Conservation (phyloP, 2,888 invertebrate genomes). For the Xylota segnis region DNA sequence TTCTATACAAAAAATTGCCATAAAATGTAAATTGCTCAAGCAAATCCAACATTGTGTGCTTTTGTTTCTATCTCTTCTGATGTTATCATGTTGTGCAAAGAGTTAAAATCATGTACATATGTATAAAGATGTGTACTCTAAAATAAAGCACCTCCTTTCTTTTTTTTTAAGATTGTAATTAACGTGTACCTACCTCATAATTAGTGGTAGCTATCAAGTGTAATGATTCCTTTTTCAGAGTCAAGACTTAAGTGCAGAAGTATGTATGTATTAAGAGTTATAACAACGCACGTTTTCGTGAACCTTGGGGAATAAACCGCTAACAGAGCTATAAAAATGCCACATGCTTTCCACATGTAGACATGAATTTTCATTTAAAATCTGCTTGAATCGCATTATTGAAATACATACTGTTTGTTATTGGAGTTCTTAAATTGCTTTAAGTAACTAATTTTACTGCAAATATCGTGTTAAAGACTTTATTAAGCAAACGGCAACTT, state of each 20-base stretch:
- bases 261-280: background rate
- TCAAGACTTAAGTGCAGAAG: slow-evolving; percentile 7
- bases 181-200: background rate
- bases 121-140: background rate
- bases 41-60: background rate
- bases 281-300: background rate
- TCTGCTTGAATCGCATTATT: background rate
- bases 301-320: background rate
- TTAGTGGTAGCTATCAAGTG: slow-evolving; percentile 1
- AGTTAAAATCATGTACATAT: background rate
- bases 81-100: background rate
- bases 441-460: too few species aligned
- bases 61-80: background rate
- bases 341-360: background rate
- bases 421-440: too few species aligned
- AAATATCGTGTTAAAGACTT: too few species aligned
- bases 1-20: background rate
- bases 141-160: background rate
- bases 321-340: background rate
- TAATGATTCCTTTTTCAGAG: background rate
- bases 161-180: background rate
- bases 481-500: too few species aligned
- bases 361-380: background rate
- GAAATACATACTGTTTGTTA: too few species aligned
- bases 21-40: background rate